Conservation (phyloP, 2,113 vertebrate genomes). For the Paralichthys olivaceus region DNA sequence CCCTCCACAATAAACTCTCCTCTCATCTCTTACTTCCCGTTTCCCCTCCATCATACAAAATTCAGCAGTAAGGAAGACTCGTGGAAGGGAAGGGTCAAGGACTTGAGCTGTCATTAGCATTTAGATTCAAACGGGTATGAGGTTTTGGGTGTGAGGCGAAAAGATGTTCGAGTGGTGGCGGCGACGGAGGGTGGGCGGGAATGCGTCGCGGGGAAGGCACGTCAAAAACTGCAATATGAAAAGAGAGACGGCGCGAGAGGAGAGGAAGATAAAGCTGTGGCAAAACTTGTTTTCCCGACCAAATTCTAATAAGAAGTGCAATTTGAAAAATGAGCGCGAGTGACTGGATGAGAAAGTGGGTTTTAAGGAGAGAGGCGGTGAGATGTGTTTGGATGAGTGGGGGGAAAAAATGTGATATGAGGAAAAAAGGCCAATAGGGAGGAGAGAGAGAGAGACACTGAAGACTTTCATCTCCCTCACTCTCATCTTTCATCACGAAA, state of each 20-base stretch:
- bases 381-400: slow-evolving; percentile 25
- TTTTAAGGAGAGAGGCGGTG: slow-evolving; percentile 16
- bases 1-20: slow-evolving; percentile 58
- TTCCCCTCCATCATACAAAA: slow-evolving; percentile 67
- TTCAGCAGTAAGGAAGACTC: slow-evolving; percentile 59
- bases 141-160: slow-evolving; percentile 44
- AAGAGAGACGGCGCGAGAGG: not conserved
- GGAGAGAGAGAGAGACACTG: not conserved
- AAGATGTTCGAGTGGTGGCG: slow-evolving; percentile 49
- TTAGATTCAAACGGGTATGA: slow-evolving; percentile 75
- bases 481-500: slow-evolving; percentile 21
- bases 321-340: slow-evolving; percentile 41
- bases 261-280: slow-evolving; percentile 9
- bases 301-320: slow-evolving; percentile 19
- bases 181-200: slow-evolving; percentile 13
- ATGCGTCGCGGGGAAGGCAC: not conserved
- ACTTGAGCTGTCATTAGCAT: slow-evolving; percentile 77
- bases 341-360: slow-evolving; percentile 20
- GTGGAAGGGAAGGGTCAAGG: slow-evolving; percentile 66
- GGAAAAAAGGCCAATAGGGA: slow-evolving; percentile 12
- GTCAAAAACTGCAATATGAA: slow-evolving; percentile 9
- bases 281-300: slow-evolving; percentile 28
- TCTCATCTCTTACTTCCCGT: slow-evolving; percentile 37
- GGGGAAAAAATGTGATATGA: slow-evolving; percentile 7
- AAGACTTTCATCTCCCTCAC: slow-evolving; percentile 8